Evolutionary conservation across 2,113 vertebrate genomes (phyloP).

Genomic region (Syngnathus typhle): DNA sequence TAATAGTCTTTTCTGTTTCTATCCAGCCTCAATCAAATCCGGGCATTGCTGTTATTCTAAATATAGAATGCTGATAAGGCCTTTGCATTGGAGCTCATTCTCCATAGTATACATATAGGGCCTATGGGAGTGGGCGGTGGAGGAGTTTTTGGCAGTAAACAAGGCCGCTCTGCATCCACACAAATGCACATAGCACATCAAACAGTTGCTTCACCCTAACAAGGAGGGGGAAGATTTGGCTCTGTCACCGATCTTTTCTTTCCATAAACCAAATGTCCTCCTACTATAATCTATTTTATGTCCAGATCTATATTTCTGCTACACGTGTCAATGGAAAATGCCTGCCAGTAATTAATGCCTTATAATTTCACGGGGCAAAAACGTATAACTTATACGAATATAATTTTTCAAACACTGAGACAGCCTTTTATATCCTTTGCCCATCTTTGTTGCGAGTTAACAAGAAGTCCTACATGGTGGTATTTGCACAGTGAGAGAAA

Average conservation of each 20-base stretch:
- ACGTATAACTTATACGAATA: not conserved
- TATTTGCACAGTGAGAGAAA: not conserved
- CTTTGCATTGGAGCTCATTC: not conserved
- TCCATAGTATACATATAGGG: not conserved
- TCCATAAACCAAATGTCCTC: constrained; percentile 25
- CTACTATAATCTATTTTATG: constrained; percentile 17
- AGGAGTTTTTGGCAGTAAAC: not conserved
- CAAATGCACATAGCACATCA: constrained; percentile 4
- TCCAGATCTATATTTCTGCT: not conserved
- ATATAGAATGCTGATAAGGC: not conserved
- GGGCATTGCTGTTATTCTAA: not conserved
- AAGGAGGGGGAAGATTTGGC: constrained; percentile 48
- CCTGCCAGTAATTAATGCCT: not conserved
- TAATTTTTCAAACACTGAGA: too few species aligned
- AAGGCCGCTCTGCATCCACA: constrained; percentile 7
- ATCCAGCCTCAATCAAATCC: not conserved
- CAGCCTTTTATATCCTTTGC: too few species aligned
- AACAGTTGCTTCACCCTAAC: constrained; percentile 13
- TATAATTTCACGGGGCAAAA: not conserved
- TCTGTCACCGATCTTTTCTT: constrained; percentile 29
- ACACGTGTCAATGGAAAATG: not conserved
- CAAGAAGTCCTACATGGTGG: not conserved
- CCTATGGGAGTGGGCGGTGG: not conserved
- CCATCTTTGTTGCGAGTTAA: too few species aligned
- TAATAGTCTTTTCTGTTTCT: not conserved